phyloP scores from a whole-genome alignment of 2,888 invertebrate genomes.

The Tenthredo mesomela region DNA sequence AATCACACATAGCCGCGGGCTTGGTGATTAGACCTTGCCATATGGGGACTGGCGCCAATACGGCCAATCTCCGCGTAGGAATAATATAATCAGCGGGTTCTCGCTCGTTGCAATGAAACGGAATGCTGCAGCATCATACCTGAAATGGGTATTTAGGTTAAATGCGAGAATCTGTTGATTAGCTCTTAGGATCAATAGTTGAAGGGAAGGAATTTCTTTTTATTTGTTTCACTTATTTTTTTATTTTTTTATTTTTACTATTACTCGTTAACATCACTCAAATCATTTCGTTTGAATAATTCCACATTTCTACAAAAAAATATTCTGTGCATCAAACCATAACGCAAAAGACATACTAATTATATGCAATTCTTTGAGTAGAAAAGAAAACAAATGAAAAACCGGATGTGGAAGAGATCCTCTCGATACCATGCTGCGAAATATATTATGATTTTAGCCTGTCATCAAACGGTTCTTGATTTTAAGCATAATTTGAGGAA shows the following conservation, averaged over 20 bases:
- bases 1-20: slow-evolving; percentile 3
- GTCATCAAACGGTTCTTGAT: too few species aligned
- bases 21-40: slow-evolving; percentile 58
- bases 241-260: neutral
- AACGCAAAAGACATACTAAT: too few species aligned
- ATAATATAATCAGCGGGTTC: neutral
- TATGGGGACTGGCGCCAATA: slow-evolving; percentile 61
- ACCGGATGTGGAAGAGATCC: too few species aligned
- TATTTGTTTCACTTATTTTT: neutral
- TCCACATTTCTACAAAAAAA: neutral
- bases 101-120: slow-evolving; percentile 6
- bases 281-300: neutral
- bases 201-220: neutral
- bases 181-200: neutral
- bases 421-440: too few species aligned
- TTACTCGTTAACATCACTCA: neutral
- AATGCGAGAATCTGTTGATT: slow-evolving; percentile 55
- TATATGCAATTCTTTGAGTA: neutral
- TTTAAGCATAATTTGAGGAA: too few species aligned
- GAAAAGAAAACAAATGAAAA: too few species aligned
- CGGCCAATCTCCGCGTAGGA: slow-evolving; percentile 38
- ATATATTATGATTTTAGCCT: too few species aligned
- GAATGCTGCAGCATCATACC: slow-evolving; percentile 42
- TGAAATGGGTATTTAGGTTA: slow-evolving; percentile 66
- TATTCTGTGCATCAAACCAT: too few species aligned